Evolutionary conservation across 2,797 vertebrate genomes (phyloP), one percentile per base, ranked within the genome.

Genomic region (Sebastes iracundus): DNA sequence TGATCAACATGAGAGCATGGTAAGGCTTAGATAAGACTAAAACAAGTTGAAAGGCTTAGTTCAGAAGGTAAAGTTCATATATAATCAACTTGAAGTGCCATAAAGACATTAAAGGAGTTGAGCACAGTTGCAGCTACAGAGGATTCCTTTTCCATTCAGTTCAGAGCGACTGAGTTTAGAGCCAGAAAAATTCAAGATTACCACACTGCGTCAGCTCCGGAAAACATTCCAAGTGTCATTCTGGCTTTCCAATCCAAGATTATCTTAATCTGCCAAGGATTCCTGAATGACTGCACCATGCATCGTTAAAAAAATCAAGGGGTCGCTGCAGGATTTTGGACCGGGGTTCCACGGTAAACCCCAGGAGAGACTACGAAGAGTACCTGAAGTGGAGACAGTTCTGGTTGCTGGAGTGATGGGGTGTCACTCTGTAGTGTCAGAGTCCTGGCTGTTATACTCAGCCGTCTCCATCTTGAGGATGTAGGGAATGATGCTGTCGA

Each of bases 391-490:
- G 75, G 7, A 22, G n/a, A 77, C 33, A 81, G 69, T 69, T 77
- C 23, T 52, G 63, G n/a, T 13, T 59, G 52, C 35, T 52, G 72
- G 60, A 69, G 64, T 56, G 68, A 28, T 27, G 23, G 42, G 14
- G 22, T 55, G 90, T 96, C 97, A 99, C 1, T 96, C 95, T 58
- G 95, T 91, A 0, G 95, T 93, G 82, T 97, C 96, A 0, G 96
- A 97, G 92, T 98, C 97, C 93, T 98, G 98, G 92, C 97, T 98
- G 69, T 98, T 99, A 82, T 99, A 99, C 85, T 99, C 99, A 7
- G 98, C 97, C 0, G 98, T 98, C 94, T 99, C 99, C 99, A 99
- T 99, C 95, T 99, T 99, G 79, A 99, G 97, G 91, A 99, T 99
- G 93, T 99, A 99, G 25, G 99, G 99, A 93, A 99, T 99, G 92